These are phyloP conservation scores for Trichopria drosophilae DNA, from an alignment of 2,888 invertebrate genomes.

Conservation along the genomic window DNA sequence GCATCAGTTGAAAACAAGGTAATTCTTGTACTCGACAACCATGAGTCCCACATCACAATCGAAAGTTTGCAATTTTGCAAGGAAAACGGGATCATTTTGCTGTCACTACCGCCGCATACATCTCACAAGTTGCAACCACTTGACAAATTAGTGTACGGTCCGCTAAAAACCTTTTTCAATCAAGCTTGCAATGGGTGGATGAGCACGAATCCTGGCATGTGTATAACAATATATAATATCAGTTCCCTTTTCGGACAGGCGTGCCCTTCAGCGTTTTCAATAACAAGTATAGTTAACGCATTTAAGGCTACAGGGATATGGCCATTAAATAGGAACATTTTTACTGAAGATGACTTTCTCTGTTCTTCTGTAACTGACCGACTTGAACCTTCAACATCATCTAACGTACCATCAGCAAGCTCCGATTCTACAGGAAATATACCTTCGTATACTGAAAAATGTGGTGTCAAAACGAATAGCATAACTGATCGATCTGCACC, in stretches of 20 bases:
- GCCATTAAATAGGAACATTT: neutral
- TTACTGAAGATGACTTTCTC: neutral
- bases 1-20: slow-evolving; percentile 10
- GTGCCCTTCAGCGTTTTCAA: too few relatives aligned
- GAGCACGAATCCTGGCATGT: too few relatives aligned
- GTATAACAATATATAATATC: too few relatives aligned
- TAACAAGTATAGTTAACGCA: too few relatives aligned
- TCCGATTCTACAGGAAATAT: too few relatives aligned
- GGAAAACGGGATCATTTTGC: slow-evolving; percentile 45
- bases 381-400: too few relatives aligned
- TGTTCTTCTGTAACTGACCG: neutral
- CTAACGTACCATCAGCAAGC: too few relatives aligned
- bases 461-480: too few relatives aligned
- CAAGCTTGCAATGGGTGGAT: too few relatives aligned
- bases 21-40: slow-evolving; percentile 43
- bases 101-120: slow-evolving; percentile 49
- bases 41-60: slow-evolving; percentile 26
- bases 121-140: slow-evolving; percentile 50
- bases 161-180: slow-evolving; percentile 48
- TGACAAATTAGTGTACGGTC: slow-evolving; percentile 44
- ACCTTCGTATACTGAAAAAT: too few relatives aligned
- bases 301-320: neutral
- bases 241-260: too few relatives aligned
- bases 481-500: too few relatives aligned
- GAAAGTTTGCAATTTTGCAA: slow-evolving; percentile 41